These are phyloP conservation scores for Hylyphantes graminicola DNA, from an alignment of 1,140 invertebrate species.

Conservation along the genomic window DNA sequence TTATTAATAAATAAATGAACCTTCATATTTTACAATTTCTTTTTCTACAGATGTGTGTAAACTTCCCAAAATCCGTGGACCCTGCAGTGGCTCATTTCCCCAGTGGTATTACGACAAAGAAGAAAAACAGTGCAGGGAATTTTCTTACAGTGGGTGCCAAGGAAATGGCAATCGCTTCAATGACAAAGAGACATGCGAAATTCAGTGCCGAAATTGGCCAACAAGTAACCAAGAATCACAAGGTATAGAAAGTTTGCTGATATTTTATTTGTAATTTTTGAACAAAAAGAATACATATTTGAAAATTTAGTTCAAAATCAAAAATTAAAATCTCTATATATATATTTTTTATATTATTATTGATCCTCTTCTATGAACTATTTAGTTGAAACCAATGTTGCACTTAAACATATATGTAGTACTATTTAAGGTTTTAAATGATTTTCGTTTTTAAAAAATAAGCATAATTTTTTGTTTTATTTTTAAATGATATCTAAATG, in stretches of 20 bases:
- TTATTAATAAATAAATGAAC: not conserved
- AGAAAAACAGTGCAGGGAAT: constrained; percentile 82
- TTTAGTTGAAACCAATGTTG: no score
- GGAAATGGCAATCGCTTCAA: constrained; percentile 90
- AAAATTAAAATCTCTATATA: no score
- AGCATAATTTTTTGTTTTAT: no score
- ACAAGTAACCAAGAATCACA: not conserved
- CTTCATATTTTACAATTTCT: not conserved
- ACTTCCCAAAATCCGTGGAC: constrained; percentile 78
- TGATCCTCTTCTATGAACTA: no score
- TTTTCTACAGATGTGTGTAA: constrained; percentile 75
- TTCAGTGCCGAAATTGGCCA: constrained; percentile 74
- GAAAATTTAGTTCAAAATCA: no score
- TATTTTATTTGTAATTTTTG: no score
- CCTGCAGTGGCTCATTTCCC: constrained; percentile 76
- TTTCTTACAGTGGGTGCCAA: constrained; percentile 84
- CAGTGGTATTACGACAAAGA: constrained; percentile 83
- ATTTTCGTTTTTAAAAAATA: no score
- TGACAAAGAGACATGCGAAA: constrained; percentile 80
- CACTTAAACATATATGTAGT: no score
- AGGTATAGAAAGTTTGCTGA: constrained; percentile 7
- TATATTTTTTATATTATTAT: no score
- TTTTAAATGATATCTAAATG: not conserved
- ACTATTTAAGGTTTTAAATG: no score
- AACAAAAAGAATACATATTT: no score